These are phyloP conservation scores for Gnatocerus cornutus DNA, from an alignment of 2,888 invertebrate genomes.

Conservation along the genomic window DNA sequence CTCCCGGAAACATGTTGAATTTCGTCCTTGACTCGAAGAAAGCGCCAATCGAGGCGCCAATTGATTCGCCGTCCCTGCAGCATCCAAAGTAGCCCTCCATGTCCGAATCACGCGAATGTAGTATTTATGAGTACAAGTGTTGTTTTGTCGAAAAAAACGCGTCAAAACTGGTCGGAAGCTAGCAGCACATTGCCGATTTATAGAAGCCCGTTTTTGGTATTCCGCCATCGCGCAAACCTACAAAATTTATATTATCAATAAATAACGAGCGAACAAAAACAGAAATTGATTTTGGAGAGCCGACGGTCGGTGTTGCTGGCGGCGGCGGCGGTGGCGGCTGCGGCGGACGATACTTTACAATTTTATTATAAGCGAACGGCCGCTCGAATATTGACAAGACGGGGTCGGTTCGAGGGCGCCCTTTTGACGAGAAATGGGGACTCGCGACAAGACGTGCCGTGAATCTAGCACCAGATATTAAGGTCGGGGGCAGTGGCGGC, in stretches of 20 bases:
- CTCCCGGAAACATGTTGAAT: not conserved
- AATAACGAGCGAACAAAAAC: slow-evolving; percentile 60
- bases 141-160: slow-evolving; percentile 28
- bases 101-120: not conserved
- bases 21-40: slow-evolving; percentile 11
- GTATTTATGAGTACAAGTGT: slow-evolving; percentile 15
- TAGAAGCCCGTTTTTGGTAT: slow-evolving; percentile 59
- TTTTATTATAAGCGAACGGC: slow-evolving; percentile 63
- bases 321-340: slow-evolving; percentile 34
- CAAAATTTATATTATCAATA: slow-evolving; percentile 69
- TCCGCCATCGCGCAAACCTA: slow-evolving; percentile 60
- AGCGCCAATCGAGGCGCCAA: no score
- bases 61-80: slow-evolving; percentile 4
- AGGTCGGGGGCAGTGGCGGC: slow-evolving; percentile 28
- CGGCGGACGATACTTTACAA: slow-evolving; percentile 61
- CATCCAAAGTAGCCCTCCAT: slow-evolving; percentile 2
- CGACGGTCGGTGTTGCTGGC: slow-evolving; percentile 29
- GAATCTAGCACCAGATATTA: slow-evolving; percentile 58
- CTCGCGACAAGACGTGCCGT: slow-evolving; percentile 57
- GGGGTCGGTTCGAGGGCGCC: slow-evolving; percentile 27
- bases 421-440: slow-evolving; percentile 39
- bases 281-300: slow-evolving; percentile 50
- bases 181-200: slow-evolving; percentile 46
- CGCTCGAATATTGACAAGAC: slow-evolving; percentile 50
- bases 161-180: slow-evolving; percentile 35